Evolutionary conservation across 2,888 invertebrate genomes (phyloP), one percentile per base, ranked within the genome.

Genomic region (Cinara cedri): DNA sequence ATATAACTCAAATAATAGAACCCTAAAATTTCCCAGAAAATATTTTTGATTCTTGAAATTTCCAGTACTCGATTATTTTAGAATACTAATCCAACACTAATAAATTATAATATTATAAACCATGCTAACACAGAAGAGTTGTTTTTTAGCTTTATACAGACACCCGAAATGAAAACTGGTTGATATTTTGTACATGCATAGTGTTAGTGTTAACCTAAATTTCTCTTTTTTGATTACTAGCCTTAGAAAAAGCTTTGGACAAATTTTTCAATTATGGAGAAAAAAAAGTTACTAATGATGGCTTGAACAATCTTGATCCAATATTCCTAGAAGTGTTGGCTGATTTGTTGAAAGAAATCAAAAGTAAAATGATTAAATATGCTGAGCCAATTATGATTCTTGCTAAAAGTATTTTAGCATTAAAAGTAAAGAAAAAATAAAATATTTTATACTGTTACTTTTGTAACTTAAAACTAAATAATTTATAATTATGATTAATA

Each of bases 281-380:
- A 42, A 70, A 78, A 42, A 68, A 62, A 70, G 13, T 78, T n/a
- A 21, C 60, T 24, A 51, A 78, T 24, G 70, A 78, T 49, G 78
- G 78, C 21, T 62, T 78, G n/a, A 42, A 60, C 16, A 14, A 51
- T 49, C 49, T 78, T 24, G 60, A 70, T 70, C 51, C 49, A 24
- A 24, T 24, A 62, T 78, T 62, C 1, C 19, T 78, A n/a, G 78
- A 78, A 19, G 78, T 78, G 13, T 70, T 78, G 51, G 57, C 78
- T 60, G 60, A 78, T 16, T 60, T 78, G 68, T 42, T 78, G 8
- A 78, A 78, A 70, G 51, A 78, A 78, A 78, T 78, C n/a, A 62
- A 51, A 70, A 60, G 21, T 42, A 68, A 70, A 24, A 78, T 78
- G 78, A 13, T 68, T 1, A 78, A 78, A 42, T 78, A 70, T 60